phyloP scores from a whole-genome alignment of 1,140 invertebrate species.

The Copidosoma floridanum region DNA sequence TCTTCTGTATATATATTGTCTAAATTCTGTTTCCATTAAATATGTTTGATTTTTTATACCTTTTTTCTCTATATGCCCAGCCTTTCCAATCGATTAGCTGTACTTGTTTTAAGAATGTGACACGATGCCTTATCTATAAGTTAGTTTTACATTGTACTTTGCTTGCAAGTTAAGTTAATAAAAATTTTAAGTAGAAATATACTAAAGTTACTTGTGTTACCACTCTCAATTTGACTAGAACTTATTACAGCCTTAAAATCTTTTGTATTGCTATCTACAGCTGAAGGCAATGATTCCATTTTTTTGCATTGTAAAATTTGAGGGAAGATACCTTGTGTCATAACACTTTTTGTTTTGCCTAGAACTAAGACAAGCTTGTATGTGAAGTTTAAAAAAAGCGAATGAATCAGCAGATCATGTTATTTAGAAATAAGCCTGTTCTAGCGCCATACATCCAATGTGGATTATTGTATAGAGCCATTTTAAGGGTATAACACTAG shows the following conservation, averaged over 20 bases:
- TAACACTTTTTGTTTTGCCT: conserved; percentile 79
- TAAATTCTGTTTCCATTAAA: conserved; percentile 73
- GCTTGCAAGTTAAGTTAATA: background rate
- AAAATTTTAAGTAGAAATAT: background rate
- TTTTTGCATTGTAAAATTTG: conserved; percentile 58
- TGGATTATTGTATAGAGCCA: conserved; percentile 91
- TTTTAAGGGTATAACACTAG: too few relatives aligned
- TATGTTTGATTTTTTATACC: conserved; percentile 71
- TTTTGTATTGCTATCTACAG: conserved; percentile 75
- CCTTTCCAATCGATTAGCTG: conserved; percentile 84
- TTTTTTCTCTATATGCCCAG: conserved; percentile 82
- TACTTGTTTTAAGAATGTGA: conserved; percentile 77
- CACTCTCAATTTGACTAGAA: conserved; percentile 70
- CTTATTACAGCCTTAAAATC: conserved; percentile 65
- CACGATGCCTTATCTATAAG: conserved; percentile 58
- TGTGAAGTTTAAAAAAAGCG: conserved; percentile 61
- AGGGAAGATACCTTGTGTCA: conserved; percentile 73
- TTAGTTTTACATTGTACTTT: background rate
- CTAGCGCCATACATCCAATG: conserved; percentile 94
- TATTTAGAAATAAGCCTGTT: conserved; percentile 63
- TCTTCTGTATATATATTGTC: conserved; percentile 59
- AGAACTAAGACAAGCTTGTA: too few relatives aligned
- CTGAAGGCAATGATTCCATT: conserved; percentile 71
- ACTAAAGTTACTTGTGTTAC: conserved; percentile 44
- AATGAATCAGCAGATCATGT: conserved; percentile 17